Conservation (phyloP, 1,140 invertebrate genomes). For the Pseudomyrmex cubaensis region DNA sequence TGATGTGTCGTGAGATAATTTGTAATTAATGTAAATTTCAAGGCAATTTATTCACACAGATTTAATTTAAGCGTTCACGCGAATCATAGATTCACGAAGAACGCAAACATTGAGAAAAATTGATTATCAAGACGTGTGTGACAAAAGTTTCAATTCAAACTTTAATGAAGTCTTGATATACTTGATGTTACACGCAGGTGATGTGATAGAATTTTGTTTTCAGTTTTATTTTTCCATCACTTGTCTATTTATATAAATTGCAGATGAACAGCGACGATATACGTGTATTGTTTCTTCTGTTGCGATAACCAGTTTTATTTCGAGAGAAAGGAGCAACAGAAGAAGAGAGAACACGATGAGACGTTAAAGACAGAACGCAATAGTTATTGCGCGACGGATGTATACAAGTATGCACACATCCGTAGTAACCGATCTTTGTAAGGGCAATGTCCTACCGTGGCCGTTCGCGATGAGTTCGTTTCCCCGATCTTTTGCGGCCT, state of each 20-base stretch:
- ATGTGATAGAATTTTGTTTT: no score
- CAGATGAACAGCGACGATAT: no score
- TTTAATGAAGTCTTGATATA: no score
- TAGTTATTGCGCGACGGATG: slow-evolving; percentile 14
- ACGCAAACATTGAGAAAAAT: no score
- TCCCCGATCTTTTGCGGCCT: slow-evolving; percentile 63
- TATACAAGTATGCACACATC: slow-evolving; percentile 25
- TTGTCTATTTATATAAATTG: no score
- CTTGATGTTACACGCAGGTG: no score
- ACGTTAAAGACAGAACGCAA: slow-evolving; percentile 8
- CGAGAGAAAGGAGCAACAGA: neutral
- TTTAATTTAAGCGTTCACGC: no score
- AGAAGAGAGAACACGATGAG: neutral
- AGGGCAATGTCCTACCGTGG: slow-evolving; percentile 78
- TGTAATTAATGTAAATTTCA: slow-evolving; percentile 18
- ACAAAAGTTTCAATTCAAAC: no score
- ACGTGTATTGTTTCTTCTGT: slow-evolving; percentile 10
- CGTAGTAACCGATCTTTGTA: slow-evolving; percentile 65
- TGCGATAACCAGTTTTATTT: slow-evolving; percentile 37
- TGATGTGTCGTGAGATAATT: slow-evolving; percentile 19
- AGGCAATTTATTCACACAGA: neutral
- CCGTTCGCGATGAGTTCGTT: slow-evolving; percentile 72
- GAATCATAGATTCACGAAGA: no score
- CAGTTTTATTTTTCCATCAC: no score
- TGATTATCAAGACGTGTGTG: no score